These are phyloP conservation scores for Heliconius charithonia DNA, from an alignment of 2,888 invertebrate species.

Conservation along the genomic window DNA sequence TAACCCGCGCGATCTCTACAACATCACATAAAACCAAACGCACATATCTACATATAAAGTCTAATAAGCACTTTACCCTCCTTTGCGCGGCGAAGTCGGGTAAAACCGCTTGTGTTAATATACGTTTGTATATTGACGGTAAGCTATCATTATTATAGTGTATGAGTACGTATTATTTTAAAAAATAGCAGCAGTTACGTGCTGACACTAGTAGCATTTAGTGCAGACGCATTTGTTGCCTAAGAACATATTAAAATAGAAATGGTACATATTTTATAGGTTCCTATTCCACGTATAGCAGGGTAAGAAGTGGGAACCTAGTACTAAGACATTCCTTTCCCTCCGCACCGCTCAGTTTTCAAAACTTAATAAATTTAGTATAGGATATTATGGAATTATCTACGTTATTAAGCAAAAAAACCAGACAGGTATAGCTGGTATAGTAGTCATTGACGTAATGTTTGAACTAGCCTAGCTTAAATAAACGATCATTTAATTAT, in stretches of 20 bases:
- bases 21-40: no score
- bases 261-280: neutral
- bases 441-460: no score
- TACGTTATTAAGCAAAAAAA: no score
- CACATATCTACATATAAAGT: no score
- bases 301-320: neutral
- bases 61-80: no score
- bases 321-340: neutral
- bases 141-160: neutral
- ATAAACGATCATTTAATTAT: no score
- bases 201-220: neutral
- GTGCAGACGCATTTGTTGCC: neutral
- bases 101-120: neutral
- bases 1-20: no score
- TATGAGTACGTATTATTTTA: neutral
- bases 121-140: neutral
- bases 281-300: neutral
- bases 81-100: no score
- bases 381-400: neutral
- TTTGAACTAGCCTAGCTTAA: no score
- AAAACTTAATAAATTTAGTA: neutral
- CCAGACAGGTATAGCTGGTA: no score
- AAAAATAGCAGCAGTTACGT: neutral
- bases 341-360: no score
- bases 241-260: conserved; percentile 1